These are phyloP conservation scores for Gila robusta DNA, from an alignment of 2,797 vertebrate species.

Conservation along the genomic window DNA sequence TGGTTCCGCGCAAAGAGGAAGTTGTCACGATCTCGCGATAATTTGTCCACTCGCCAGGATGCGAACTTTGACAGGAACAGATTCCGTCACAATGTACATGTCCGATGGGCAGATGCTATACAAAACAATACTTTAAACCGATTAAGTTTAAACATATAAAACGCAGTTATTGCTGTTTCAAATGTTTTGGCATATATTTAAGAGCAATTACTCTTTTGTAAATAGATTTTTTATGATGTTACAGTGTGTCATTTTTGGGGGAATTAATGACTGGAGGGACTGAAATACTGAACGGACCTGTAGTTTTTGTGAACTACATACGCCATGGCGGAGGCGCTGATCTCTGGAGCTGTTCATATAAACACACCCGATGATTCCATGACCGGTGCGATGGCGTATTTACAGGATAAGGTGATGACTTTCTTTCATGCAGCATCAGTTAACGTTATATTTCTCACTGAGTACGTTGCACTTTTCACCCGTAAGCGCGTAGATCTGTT, in stretches of 20 bases:
- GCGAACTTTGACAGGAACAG: constrained; percentile 63
- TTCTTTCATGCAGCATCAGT: neutral
- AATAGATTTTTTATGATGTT: neutral
- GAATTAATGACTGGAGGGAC: neutral
- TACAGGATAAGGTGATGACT: constrained; percentile 79
- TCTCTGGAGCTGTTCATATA: constrained; percentile 42
- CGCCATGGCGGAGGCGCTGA: constrained; percentile 74
- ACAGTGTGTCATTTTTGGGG: neutral
- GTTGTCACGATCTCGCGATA: constrained; percentile 70
- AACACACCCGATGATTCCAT: constrained; percentile 64
- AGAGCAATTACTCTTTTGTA: neutral
- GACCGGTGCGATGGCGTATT: constrained; percentile 72
- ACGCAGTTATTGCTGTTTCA: neutral
- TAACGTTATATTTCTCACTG: neutral
- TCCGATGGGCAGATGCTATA: neutral
- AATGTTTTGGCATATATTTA: neutral
- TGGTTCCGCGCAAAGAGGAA: constrained; percentile 83
- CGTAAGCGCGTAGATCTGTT: neutral
- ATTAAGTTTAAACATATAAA: neutral
- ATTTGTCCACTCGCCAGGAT: constrained; percentile 51
- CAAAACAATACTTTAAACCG: neutral
- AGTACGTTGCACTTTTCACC: neutral
- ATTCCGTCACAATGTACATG: constrained; percentile 44
- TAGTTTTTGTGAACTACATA: constrained; percentile 29
- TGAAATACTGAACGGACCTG: neutral